phyloP scores from a whole-genome alignment of 2,797 vertebrate genomes.

The Enteromius mattozi region DNA sequence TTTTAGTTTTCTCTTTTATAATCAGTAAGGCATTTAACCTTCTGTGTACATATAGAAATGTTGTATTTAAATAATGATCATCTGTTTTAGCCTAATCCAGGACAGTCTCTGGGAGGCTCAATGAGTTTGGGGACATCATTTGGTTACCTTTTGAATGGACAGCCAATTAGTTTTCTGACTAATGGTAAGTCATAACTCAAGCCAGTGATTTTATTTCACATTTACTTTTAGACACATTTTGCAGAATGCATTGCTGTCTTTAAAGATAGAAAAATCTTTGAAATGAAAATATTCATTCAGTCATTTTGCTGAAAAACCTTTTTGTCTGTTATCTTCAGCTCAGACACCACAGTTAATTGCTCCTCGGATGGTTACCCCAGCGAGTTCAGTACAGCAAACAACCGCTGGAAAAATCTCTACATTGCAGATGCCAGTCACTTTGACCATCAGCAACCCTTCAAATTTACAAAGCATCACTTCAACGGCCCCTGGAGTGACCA shows the following conservation, averaged over 20 bases:
- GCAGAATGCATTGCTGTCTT: background rate
- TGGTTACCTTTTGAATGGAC: constrained; percentile 83
- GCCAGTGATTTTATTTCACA: background rate
- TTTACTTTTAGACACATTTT: background rate
- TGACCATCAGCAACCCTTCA: constrained; percentile 80
- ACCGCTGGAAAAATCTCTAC: constrained; percentile 79
- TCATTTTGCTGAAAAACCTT: background rate
- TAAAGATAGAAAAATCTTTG: background rate
- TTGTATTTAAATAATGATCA: background rate
- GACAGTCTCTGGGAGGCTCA: constrained; percentile 74
- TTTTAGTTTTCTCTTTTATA: constrained; percentile 59
- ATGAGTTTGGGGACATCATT: constrained; percentile 72
- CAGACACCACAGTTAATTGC: constrained; percentile 66
- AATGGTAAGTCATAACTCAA: constrained; percentile 63
- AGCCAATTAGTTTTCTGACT: constrained; percentile 82
- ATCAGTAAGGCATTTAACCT: background rate
- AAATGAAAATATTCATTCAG: too few relatives aligned
- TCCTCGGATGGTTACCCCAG: constrained; percentile 80
- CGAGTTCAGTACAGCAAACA: constrained; percentile 25
- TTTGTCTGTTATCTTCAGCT: constrained; percentile 11
- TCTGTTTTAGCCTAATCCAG: constrained; percentile 74
- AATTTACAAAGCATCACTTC: constrained; percentile 76
- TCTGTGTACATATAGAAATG: background rate
- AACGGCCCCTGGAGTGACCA: constrained; percentile 70
- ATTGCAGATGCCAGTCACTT: constrained; percentile 80